Evolutionary conservation across 2,113 vertebrate genomes (phyloP), one percentile per base, ranked within the genome.

Genomic region (Probosciger aterrimus): DNA sequence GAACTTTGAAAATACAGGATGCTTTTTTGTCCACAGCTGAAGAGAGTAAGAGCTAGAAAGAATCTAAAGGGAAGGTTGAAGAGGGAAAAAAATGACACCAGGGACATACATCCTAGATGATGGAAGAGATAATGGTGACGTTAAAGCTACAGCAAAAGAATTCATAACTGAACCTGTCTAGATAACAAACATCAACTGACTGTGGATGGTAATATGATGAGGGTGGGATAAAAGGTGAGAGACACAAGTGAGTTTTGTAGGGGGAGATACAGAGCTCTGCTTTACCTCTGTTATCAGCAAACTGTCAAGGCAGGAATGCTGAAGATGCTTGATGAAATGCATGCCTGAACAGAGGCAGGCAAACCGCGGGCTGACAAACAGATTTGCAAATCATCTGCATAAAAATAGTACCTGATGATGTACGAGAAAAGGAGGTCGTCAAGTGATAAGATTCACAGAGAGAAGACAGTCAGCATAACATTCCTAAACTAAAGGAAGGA

Each of bases 271-370:
- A 47, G 64, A 88, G 55, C 80, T 94, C 52, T 52, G 65, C 44
- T 86, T 53, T 88, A 43, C 82, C 63, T 88, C 78, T 90, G 73
- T 96, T 96, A 97, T 86, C 93, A 88, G 67, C 33, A 47, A 82
- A 68, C 85, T 94, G 95, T 86, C 93, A 90, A 75, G 88, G 10
- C 88, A 92, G 49, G 47, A 96, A 19, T 16, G 62, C 79, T 78
- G 60, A 64, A 78, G 88, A 71, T 50, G 57, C 2, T 11, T 82
- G 79, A 88, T 92, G 76, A 94, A 93, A 93, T 2, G 30, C 53
- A 10, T 3, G 43, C 47, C 50, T 71, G 85, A 90, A 55, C 39
- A 88, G 41, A 80, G 75, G 67, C 50, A 90, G 94, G 94, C 85
- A 86, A 77, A 83, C 33, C 1, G 1, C 0, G 27, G n/a, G 53